Evolutionary conservation across 2,797 vertebrate genomes (phyloP).

Genomic region (Thripadectes ignobilis): DNA sequence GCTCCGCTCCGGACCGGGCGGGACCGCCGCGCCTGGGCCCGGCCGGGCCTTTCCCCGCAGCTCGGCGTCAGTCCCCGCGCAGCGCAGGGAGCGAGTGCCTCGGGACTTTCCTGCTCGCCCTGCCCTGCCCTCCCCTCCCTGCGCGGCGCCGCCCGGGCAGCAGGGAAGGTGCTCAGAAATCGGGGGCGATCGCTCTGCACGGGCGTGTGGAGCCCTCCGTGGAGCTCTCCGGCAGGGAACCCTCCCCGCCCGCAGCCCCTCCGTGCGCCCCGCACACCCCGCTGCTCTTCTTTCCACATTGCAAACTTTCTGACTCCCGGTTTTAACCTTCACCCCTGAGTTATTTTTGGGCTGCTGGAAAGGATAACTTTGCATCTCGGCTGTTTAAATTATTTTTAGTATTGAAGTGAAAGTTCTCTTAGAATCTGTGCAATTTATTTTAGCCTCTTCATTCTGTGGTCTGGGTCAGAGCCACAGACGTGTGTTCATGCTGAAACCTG

Average conservation of each 20-base stretch:
- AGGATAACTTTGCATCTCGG: not conserved
- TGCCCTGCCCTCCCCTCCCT: not conserved
- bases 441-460: not conserved
- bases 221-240: too few species aligned
- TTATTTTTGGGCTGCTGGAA: not conserved
- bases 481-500: constrained; percentile 13
- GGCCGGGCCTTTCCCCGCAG: not conserved
- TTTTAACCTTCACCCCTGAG: not conserved
- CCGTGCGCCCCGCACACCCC: too few species aligned
- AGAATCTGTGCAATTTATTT: not conserved
- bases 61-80: rapidly evolving
- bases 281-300: not conserved
- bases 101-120: not conserved
- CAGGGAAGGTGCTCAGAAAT: rapidly evolving
- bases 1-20: not conserved
- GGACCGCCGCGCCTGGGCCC: not conserved
- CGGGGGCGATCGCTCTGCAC: too few species aligned
- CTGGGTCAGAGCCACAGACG: not conserved
- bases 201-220: too few species aligned
- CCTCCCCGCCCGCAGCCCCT: too few species aligned
- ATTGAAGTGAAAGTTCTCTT: not conserved
- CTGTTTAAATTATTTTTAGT: not conserved
- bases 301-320: not conserved
- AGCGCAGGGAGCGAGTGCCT: not conserved
- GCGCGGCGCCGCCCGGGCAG: rapidly evolving